Evolutionary conservation across 1,140 invertebrate genomes (phyloP).

Genomic region (Calliphora vicina): DNA sequence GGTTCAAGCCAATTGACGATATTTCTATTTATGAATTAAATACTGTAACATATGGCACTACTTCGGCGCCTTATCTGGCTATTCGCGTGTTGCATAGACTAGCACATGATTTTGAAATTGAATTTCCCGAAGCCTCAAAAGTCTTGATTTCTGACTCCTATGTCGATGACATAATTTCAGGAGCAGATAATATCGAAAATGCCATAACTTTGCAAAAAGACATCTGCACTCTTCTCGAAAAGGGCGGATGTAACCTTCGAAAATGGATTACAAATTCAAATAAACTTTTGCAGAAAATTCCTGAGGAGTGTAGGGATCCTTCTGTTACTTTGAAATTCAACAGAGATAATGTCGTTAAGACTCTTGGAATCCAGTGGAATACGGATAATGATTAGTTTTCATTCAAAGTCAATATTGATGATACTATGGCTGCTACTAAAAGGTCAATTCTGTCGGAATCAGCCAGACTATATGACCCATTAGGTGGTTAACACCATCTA

Average conservation of each 20-base stretch:
- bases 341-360: conserved; percentile 30
- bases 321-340: neutral
- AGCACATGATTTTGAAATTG: neutral
- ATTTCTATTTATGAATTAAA: neutral
- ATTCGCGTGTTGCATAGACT: neutral
- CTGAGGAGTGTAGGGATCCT: conserved; percentile 34
- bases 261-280: conserved; percentile 16
- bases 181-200: neutral
- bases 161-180: neutral
- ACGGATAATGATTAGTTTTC: conserved; percentile 17
- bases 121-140: neutral
- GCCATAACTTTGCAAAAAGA: neutral
- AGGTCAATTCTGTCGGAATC: conserved; percentile 41
- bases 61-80: too few species aligned
- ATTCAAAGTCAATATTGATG: neutral
- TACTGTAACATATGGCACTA: too few species aligned
- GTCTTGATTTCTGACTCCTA: neutral
- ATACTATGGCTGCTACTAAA: conserved; percentile 40
- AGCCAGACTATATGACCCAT: conserved; percentile 48
- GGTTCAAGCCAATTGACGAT: neutral
- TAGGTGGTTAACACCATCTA: conserved; percentile 50
- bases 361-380: conserved; percentile 39
- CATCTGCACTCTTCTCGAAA: neutral
- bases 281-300: conserved; percentile 37
- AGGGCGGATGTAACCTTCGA: neutral